Evolutionary conservation across 2,797 vertebrate species (phyloP).

Genomic region (Lacerta bilineata): DNA sequence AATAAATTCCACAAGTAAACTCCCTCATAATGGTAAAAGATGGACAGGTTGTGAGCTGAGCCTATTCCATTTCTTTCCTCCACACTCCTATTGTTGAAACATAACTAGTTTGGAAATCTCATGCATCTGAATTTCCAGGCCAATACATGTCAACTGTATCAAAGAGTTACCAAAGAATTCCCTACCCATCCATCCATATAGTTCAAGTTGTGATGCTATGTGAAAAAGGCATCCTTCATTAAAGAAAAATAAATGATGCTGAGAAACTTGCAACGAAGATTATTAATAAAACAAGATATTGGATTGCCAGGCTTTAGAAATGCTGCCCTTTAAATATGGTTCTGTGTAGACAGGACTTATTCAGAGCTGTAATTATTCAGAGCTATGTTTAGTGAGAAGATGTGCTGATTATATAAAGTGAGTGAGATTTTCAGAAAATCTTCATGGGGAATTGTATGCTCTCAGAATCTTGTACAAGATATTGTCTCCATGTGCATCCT

Average conservation of each 20-base stretch:
- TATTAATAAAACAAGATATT: constrained; percentile 3
- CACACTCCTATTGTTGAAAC: not conserved
- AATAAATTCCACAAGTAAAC: not conserved
- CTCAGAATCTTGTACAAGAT: not conserved
- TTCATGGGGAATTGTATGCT: not conserved
- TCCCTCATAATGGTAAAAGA: not conserved
- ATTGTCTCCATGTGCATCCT: not conserved
- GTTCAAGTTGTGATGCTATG: not conserved
- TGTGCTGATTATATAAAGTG: constrained; percentile 27
- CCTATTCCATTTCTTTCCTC: not conserved
- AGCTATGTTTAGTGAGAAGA: not conserved
- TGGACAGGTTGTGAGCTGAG: not conserved
- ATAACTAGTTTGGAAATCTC: not conserved
- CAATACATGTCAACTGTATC: not conserved
- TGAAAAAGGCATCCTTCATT: not conserved
- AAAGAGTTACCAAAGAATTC: not conserved
- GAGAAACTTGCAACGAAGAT: not conserved
- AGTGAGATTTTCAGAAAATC: constrained; percentile 42
- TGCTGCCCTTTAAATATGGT: not conserved
- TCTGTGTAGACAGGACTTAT: not conserved
- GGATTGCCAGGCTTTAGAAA: not conserved
- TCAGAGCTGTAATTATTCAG: constrained; percentile 10
- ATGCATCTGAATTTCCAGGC: not conserved
- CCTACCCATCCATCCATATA: not conserved
- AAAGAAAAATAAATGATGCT: not conserved